Conservation (phyloP, 2,113 vertebrate species). For the Ageneiosus marmoratus region DNA sequence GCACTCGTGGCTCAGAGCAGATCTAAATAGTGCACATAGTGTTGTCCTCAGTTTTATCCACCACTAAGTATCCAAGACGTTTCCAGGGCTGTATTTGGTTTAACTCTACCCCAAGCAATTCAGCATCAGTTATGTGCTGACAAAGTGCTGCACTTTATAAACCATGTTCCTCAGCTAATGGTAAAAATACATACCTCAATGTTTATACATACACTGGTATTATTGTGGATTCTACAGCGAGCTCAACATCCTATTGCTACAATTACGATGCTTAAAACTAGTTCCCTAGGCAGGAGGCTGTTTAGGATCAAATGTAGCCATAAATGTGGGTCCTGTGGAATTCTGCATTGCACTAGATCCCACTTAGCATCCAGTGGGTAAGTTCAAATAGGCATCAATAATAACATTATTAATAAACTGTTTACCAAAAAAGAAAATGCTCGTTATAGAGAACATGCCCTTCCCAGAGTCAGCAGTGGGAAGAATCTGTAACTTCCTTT, state of each 20-base stretch:
- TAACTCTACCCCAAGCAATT: not conserved
- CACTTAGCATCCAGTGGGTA: conserved; percentile 55
- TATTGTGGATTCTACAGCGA: not conserved
- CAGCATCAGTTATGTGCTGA: not conserved
- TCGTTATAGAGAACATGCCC: conserved; percentile 40
- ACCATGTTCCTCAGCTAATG: not conserved
- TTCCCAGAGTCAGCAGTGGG: conserved; percentile 68
- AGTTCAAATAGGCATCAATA: conserved; percentile 54
- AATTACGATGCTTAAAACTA: not conserved
- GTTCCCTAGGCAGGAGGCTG: not conserved
- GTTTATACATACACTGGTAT: not conserved
- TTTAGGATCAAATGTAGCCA: conserved; percentile 38
- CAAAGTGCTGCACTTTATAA: not conserved
- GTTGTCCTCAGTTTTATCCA: not conserved
- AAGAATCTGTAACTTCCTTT: conserved; percentile 75
- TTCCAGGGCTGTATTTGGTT: not conserved
- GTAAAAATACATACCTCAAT: not conserved
- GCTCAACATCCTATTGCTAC: not conserved
- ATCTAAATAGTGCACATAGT: not conserved
- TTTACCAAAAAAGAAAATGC: conserved; percentile 62
- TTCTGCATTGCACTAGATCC: conserved; percentile 13
- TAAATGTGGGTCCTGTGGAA: conserved; percentile 13
- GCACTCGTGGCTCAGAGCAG: not conserved
- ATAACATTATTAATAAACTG: conserved; percentile 51
- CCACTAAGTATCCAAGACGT: not conserved